Evolutionary conservation across 1,140 invertebrate species (phyloP), one percentile per base, ranked within the genome.

Genomic region (Calliopsis andreniformis): DNA sequence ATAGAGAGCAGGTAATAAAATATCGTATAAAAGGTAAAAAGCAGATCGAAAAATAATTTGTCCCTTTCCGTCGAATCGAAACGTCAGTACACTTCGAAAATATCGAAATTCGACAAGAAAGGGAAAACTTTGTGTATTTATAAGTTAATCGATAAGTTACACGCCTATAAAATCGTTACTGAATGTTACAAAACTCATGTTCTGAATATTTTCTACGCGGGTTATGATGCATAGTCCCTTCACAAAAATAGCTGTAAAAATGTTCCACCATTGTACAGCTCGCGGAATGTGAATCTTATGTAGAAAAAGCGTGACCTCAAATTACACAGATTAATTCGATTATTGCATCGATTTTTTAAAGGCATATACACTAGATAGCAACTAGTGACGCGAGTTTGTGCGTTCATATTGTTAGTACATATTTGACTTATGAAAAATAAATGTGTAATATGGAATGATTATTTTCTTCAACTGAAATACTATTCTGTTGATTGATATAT

Each of bases 281-380:
- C 28, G 55, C 71, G 71, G 62, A 75, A 75, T 75, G 71, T 75
- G 20, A 47, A 56, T 67, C 28, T 67, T 56, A 67, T n/a, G 18
- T 45, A 67, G 51, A 67, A 56, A 75, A 67, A 75, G 51, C 42
- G 30, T 67, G 71, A 16, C 10, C 10, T 55, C 61, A 43, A 64
- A 73, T 56, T 64, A 66, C 64, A 35, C 42, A 75, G 28, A 73
- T 45, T 56, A 45, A 67, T 67, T 75, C 71, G 62, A 75, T 75
- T 75, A 67, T 75, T 75, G 63, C 51, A 56, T 67, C 63, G 63
- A 67, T 56, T 75, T 64, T 73, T 25, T 56, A 39, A 20, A 43
- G 10, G 16, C 35, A 63, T 73, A 28, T 73, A 73, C 71, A 73
- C 71, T 73, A 73, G 71, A 73, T 45, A 66, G 71, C 71, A 73